Percentiles rank a stretch among this genome's conserved stretches.
These are phyloP conservation scores for Xiphophorus hellerii DNA, from an alignment of 2,113 vertebrate genomes.

Conservation along the genomic window DNA sequence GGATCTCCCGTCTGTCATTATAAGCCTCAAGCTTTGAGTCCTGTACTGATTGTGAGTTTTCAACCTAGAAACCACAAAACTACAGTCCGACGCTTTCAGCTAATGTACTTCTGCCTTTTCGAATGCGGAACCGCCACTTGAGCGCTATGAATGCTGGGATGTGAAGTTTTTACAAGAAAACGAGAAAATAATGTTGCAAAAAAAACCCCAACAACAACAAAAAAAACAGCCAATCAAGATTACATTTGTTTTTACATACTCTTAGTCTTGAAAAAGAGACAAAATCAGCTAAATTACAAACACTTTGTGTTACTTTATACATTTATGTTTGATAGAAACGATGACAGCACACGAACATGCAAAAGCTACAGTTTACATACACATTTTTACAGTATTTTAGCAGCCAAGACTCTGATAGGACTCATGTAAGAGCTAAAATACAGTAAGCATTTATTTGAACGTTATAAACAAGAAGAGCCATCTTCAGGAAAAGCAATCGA, in stretches of 20 bases:
- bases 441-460: neutral
- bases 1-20: constrained; percentile 73
- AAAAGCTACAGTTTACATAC: too few species aligned
- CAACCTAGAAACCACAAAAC: neutral
- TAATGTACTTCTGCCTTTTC: neutral
- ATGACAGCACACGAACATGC: too few species aligned
- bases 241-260: too few species aligned
- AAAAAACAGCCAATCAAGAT: too few species aligned
- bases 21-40: neutral
- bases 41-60: neutral
- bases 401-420: neutral
- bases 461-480: neutral
- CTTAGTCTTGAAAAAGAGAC: too few species aligned
- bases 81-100: neutral
- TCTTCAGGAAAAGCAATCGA: constrained; percentile 66
- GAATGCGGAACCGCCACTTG: constrained; percentile 37
- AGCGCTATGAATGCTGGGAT: constrained; percentile 36
- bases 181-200: too few species aligned
- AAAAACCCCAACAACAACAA: too few species aligned
- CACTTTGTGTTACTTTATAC: too few species aligned
- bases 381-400: neutral
- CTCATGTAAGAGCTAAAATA: neutral
- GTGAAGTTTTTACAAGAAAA: constrained; percentile 29
- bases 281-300: too few species aligned
- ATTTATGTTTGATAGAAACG: too few species aligned